These are phyloP conservation scores for Zaprionus taronus DNA, from an alignment of 1,140 invertebrate species.

Conservation along the genomic window DNA sequence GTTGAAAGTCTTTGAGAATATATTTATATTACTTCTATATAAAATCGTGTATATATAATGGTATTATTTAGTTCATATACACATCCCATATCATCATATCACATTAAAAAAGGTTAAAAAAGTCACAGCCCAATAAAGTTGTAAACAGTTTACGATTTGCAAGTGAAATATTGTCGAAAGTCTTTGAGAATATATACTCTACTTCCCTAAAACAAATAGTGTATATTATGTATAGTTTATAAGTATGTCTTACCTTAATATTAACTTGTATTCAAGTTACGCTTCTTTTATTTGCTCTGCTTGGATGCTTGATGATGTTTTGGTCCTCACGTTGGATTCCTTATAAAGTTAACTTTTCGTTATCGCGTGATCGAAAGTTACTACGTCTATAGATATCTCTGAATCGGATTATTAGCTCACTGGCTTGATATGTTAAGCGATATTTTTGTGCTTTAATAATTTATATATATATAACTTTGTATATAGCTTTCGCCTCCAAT, in stretches of 20 bases:
- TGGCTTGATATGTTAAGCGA: constrained; percentile 9
- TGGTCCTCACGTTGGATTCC: background rate
- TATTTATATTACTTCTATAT: no score
- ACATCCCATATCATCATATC: no score
- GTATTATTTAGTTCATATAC: no score
- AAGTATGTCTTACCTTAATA: background rate
- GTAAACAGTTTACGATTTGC: background rate
- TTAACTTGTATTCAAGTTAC: background rate
- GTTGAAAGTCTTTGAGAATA: background rate
- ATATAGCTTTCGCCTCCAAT: constrained; percentile 24
- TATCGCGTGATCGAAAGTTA: background rate
- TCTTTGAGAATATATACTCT: background rate
- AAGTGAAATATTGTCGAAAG: background rate
- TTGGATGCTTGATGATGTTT: background rate
- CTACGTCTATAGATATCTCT: background rate
- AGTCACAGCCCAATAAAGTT: background rate
- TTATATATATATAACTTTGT: constrained; percentile 2
- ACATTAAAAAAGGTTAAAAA: no score
- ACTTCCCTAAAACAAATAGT: no score
- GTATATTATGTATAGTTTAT: no score
- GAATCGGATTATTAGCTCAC: background rate
- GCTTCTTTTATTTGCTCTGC: background rate
- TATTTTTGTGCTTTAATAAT: background rate
- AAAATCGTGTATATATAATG: no score
- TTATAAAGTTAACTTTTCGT: background rate